Evolutionary conservation across 2,797 vertebrate genomes (phyloP).

Genomic region (Enteromius paludinosus): DNA sequence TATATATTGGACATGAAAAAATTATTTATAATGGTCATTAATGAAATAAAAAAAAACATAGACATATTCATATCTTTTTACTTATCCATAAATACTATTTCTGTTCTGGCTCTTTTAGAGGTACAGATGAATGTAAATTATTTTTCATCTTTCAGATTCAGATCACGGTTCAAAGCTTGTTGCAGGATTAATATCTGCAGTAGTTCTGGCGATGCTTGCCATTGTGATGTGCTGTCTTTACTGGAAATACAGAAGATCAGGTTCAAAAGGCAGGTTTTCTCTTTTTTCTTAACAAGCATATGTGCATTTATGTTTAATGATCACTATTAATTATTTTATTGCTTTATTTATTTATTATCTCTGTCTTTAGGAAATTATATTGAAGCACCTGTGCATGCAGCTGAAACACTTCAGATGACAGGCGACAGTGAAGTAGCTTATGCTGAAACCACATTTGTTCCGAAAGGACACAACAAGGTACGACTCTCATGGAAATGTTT

Average conservation of each 20-base stretch:
- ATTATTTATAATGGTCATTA: too few species aligned
- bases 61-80: not conserved
- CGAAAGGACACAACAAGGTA: not conserved
- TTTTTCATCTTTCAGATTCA: not conserved
- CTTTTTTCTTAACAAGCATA: not conserved
- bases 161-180: accelerated
- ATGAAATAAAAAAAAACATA: too few species aligned
- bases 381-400: not conserved
- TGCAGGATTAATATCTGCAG: not conserved
- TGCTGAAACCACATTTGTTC: not conserved
- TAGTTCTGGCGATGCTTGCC: not conserved
- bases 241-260: not conserved
- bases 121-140: not conserved
- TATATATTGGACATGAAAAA: too few species aligned
- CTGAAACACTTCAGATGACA: not conserved
- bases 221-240: not conserved
- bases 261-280: not conserved
- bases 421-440: not conserved
- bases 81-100: not conserved
- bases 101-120: not conserved
- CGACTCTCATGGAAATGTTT: not conserved
- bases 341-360: not conserved
- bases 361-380: not conserved
- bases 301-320: not conserved
- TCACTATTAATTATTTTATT: not conserved